Evolutionary conservation across 2,888 invertebrate genomes (phyloP), one percentile per base, ranked within the genome.

Genomic region (Antitype chi): DNA sequence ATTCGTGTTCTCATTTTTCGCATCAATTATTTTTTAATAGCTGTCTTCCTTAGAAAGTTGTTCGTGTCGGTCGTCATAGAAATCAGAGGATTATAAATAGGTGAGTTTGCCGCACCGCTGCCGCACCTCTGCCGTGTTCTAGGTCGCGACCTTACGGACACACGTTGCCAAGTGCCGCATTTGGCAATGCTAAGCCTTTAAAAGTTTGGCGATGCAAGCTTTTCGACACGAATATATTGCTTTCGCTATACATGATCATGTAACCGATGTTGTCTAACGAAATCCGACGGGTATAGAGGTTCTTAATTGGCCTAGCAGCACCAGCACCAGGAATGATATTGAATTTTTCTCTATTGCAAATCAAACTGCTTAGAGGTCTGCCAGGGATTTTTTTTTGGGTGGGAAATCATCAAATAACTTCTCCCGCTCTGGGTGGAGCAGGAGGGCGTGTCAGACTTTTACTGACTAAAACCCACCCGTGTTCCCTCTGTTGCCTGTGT

Each of bases 121-220:
- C 77, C 88, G 87, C 87, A 87, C 88, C 87, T 84, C 78, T 53
- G 74, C 72, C 64, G 75, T 80, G 81, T 85, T 89, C 77, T 89
- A 84, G 88, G 88, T 79, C 89, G 78, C 72, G 89, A 86, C 89
- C 89, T 89, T 85, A 88, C 62, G 53, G 68, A 57, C 74, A 74
- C 69, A 74, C 85, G 83, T 78, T 89, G 86, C 87, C 83, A 87
- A 86, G 81, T 63, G 74, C 82, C 77, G 64, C 72, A 81, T 84
- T 88, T 89, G 82, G 85, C 89, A 84, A 83, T 76, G 84, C 78
- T 70, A 71, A 74, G 78, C 78, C 68, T 83, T 79, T 77, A 78
- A 74, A 82, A 85, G 70, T 87, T 85, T 82, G 79, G 80, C 85
- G 76, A 73, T 76, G 86, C 72, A 71, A 78, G 67, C 81, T 76